These are phyloP conservation scores for Lordiphosa stackelbergi DNA, from an alignment of 1,140 invertebrate species.

Conservation along the genomic window DNA sequence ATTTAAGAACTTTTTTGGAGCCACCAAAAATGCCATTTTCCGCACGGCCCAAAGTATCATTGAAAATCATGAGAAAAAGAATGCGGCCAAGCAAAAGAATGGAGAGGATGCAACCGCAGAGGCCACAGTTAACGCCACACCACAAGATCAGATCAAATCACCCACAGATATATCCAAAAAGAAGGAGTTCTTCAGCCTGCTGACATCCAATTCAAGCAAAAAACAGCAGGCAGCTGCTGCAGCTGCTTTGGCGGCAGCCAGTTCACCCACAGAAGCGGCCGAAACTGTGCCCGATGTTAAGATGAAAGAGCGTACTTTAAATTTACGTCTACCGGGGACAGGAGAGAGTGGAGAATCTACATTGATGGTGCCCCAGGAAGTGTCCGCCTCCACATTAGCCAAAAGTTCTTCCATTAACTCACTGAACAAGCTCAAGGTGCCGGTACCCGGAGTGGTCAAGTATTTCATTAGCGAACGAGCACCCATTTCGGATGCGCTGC, in stretches of 20 bases:
- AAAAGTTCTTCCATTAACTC: conserved; percentile 70
- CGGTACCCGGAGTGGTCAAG: conserved; percentile 74
- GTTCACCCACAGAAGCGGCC: conserved; percentile 30
- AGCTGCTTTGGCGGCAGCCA: conserved; percentile 44
- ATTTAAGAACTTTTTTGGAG: conserved; percentile 76
- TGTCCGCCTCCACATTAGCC: background rate
- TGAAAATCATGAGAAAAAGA: conserved; percentile 77
- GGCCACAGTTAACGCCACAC: conserved; percentile 6
- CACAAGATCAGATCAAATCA: conserved; percentile 64
- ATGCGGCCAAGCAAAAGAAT: conserved; percentile 70
- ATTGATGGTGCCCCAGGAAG: conserved; percentile 12
- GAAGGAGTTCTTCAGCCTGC: conserved; percentile 73
- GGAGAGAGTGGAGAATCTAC: conserved; percentile 23
- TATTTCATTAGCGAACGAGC: conserved; percentile 73
- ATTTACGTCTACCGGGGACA: conserved; percentile 54
- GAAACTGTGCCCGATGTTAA: conserved; percentile 21
- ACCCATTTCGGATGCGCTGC: conserved; percentile 24
- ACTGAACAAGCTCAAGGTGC: conserved; percentile 68
- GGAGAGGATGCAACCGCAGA: conserved; percentile 31
- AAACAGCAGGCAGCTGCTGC: conserved; percentile 66
- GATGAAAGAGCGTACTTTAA: conserved; percentile 55
- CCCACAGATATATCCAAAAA: conserved; percentile 74
- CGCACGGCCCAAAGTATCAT: conserved; percentile 77
- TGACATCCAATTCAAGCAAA: conserved; percentile 69
- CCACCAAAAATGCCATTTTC: conserved; percentile 77